Evolutionary conservation across 2,797 vertebrate species (phyloP), one percentile per base, ranked within the genome.

Genomic region (Gephyroberyx darwinii): DNA sequence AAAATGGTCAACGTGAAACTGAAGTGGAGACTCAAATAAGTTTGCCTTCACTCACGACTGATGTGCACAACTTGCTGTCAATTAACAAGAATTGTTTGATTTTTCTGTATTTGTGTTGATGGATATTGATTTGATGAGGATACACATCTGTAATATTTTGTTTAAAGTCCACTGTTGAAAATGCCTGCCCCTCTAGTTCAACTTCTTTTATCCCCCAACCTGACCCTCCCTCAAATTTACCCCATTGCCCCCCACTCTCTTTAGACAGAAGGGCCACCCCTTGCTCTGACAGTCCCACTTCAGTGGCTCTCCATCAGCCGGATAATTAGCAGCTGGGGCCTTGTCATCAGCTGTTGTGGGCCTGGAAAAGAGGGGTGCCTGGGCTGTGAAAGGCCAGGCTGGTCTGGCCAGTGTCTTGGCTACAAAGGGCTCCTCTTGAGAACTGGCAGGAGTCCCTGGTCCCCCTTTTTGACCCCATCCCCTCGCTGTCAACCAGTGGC

Each of bases 311-410:
- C 90, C 86, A 90, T 93, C 92, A 91, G 87, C 90, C 88, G 78
- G 84, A 91, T 93, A 93, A 93, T 93, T 90, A 92, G 91, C 92
- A 91, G 91, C 91, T 91, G 91, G 87, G 88, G 77, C 84, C 89
- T 89, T 88, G 90, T 87, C 85, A 84, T 91, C 88, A 91, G 86
- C 90, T 93, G 92, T 85, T 90, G 87, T 77, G 75, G 82, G 80
- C 61, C 75, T 79, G 74, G 65, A 84, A 47, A 69, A 86, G 83
- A 75, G 69, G 79, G 83, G 74, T 45, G 78, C 72, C 82, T 45
- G 63, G 79, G 43, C 85, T 81, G 78, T 87, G 90, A 91, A 89
- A 90, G 89, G 82, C 81, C 85, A 68, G 77, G 66, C 85, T 87
- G 74, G 81, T 82, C 86, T 59, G 83, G 82, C 86, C 83, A 87